phyloP scores from a whole-genome alignment of 2,888 invertebrate species.

The Polymixis flavicincta region DNA sequence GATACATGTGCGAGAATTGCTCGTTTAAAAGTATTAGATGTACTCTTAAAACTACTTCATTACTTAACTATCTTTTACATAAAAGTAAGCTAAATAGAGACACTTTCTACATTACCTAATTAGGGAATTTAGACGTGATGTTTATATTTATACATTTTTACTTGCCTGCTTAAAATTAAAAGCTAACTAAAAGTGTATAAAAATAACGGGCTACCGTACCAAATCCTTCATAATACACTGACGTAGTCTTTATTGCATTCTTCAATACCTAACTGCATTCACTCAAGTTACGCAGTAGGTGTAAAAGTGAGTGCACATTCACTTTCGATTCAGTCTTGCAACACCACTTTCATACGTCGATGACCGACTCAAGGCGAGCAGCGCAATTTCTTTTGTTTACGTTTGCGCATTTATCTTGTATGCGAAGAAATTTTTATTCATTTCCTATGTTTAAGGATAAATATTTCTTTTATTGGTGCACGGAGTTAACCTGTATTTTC shows the following conservation, averaged over 20 bases:
- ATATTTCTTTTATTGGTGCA: slow-evolving; percentile 5
- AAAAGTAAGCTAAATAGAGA: too few species aligned
- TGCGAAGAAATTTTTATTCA: slow-evolving; percentile 25
- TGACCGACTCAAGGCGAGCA: slow-evolving; percentile 49
- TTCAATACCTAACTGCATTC: slow-evolving; percentile 24
- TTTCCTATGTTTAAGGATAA: slow-evolving; percentile 18
- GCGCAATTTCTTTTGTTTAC: slow-evolving; percentile 45
- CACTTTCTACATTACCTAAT: too few species aligned
- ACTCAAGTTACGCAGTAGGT: slow-evolving; percentile 21
- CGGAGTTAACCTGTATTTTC: neutral
- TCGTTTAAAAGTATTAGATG: too few species aligned
- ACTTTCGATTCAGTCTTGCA: slow-evolving; percentile 46
- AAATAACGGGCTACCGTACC: too few species aligned
- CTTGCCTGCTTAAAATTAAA: too few species aligned
- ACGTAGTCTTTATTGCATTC: neutral
- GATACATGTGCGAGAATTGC: too few species aligned
- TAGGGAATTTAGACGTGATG: too few species aligned
- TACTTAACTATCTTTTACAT: too few species aligned
- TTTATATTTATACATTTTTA: too few species aligned
- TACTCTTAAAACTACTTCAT: too few species aligned
- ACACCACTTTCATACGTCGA: slow-evolving; percentile 49
- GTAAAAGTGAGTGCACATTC: slow-evolving; percentile 39
- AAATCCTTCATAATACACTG: neutral
- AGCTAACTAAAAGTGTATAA: too few species aligned
- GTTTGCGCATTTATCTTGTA: slow-evolving; percentile 10